Conservation (phyloP, 2,113 vertebrate species). For the Piprites chloris region DNA sequence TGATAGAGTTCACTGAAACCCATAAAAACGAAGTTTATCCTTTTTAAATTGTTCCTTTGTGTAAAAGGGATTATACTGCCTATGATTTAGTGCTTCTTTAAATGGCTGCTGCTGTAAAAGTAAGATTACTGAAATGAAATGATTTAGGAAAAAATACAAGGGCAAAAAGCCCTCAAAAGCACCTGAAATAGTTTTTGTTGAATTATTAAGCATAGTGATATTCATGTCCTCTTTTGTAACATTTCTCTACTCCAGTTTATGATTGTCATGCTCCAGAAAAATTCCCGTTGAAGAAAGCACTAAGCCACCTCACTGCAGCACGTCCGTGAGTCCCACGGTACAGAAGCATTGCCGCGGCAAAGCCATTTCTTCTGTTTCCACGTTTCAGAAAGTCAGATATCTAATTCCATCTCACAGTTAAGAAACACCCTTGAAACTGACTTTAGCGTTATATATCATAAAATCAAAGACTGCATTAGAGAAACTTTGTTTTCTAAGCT, state of each 20-base stretch:
- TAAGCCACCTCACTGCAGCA: background rate
- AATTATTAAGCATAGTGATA: background rate
- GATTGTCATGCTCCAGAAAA: background rate
- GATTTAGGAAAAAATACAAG: background rate
- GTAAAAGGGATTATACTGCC: background rate
- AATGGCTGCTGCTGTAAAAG: conserved; percentile 6
- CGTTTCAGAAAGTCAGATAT: background rate
- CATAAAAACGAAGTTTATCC: conserved; percentile 13
- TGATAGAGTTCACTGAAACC: background rate
- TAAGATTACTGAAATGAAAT: conserved; percentile 25
- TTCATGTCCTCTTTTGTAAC: background rate
- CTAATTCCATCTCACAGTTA: background rate
- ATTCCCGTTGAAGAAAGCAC: background rate
- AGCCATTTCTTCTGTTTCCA: background rate
- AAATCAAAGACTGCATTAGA: background rate
- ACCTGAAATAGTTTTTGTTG: background rate
- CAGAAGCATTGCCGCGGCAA: background rate
- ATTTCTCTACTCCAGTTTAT: background rate
- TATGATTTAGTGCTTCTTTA: background rate
- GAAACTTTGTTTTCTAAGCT: background rate
- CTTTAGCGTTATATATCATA: background rate
- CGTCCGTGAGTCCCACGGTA: background rate
- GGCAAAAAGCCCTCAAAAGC: background rate
- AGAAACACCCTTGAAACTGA: background rate
- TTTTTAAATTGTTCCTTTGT: conserved; percentile 36